phyloP scores from a whole-genome alignment of 2,888 invertebrate genomes.

The Teleiodes luculella region DNA sequence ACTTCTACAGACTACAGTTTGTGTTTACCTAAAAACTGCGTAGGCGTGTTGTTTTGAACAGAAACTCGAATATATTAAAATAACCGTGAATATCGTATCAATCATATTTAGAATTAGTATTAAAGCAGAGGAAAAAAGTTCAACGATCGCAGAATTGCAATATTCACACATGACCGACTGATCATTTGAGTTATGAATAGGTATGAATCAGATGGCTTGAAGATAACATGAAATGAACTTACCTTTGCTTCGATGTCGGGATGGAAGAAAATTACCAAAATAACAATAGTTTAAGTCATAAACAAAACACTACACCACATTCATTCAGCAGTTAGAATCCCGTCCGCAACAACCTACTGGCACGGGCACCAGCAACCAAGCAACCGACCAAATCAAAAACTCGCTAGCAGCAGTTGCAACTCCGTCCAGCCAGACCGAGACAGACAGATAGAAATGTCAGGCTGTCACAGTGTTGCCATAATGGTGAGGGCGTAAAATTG shows the following conservation, averaged over 20 bases:
- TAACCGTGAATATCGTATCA: not conserved
- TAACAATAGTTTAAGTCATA: constrained; percentile 40
- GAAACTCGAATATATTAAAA: not conserved
- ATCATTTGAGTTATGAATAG: not conserved
- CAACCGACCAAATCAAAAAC: constrained; percentile 21
- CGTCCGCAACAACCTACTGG: constrained; percentile 19
- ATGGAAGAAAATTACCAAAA: constrained; percentile 27
- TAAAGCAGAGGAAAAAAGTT: not conserved
- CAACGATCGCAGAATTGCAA: constrained; percentile 1
- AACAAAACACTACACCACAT: constrained; percentile 54
- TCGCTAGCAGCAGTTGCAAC: too few species aligned
- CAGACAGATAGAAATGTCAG: too few species aligned
- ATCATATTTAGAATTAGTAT: not conserved
- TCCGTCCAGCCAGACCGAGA: too few species aligned
- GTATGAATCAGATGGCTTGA: constrained; percentile 7
- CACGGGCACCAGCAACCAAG: constrained; percentile 10
- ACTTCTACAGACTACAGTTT: constrained; percentile 3
- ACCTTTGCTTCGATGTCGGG: constrained; percentile 36
- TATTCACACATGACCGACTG: constrained; percentile 20
- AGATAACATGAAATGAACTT: constrained; percentile 29
- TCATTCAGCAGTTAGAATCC: constrained; percentile 11
- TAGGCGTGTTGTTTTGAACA: constrained; percentile 9
- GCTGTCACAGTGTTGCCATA: too few species aligned
- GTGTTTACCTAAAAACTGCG: constrained; percentile 5
- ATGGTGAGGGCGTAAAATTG: too few species aligned